These are phyloP conservation scores for Dicycla oo DNA, from an alignment of 2,888 invertebrate genomes.

Conservation along the genomic window DNA sequence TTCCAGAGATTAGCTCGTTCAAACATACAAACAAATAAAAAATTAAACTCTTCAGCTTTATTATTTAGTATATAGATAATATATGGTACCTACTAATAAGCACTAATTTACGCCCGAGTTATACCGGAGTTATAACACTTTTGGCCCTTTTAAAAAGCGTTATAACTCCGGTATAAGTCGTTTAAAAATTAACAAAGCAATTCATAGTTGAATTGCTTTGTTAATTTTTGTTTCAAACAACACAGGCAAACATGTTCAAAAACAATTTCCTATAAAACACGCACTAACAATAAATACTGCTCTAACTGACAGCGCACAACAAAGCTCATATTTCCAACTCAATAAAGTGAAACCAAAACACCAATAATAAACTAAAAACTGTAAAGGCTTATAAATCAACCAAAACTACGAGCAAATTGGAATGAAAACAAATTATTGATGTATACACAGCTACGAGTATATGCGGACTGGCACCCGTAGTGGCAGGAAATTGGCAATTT, in stretches of 20 bases:
- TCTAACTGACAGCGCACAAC: constrained; percentile 4
- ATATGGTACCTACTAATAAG: no score
- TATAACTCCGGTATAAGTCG: no score
- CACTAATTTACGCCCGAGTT: no score
- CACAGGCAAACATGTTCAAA: not conserved
- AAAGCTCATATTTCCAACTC: constrained; percentile 35
- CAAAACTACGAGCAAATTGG: constrained; percentile 64
- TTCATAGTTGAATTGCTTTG: no score
- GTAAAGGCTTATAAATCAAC: constrained; percentile 53
- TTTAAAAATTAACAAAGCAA: not conserved
- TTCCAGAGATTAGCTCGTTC: no score
- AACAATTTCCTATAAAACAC: not conserved
- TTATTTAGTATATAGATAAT: no score
- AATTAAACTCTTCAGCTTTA: no score
- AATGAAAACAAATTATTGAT: constrained; percentile 73
- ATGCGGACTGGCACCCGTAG: constrained; percentile 72
- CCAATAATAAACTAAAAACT: constrained; percentile 53
- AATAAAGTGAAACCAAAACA: constrained; percentile 33
- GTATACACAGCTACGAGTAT: constrained; percentile 59
- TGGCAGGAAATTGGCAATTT: constrained; percentile 86
- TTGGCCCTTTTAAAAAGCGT: no score
- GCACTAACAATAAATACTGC: constrained; percentile 6
- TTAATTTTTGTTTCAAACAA: no score
- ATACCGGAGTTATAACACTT: no score
- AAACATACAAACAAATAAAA: no score